Percentiles rank a stretch among this genome's conserved stretches.
Conservation (phyloP, 2,888 invertebrate genomes). For the Phortica okadai region DNA sequence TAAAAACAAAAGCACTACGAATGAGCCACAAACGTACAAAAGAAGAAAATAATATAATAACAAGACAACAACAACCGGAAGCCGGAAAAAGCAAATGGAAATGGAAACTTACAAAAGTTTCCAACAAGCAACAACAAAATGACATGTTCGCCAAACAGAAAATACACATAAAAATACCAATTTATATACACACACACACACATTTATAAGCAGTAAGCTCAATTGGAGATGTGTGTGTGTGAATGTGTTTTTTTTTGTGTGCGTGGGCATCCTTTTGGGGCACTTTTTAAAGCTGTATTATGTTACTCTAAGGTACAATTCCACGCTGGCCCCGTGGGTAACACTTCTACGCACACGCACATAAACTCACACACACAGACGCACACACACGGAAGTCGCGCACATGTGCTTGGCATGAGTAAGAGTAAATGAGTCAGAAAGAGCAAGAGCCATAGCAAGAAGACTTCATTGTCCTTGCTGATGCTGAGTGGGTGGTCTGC, state of each 20-base stretch:
- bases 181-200: background rate
- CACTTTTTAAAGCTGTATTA: conserved; percentile 70
- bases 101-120: conserved; percentile 18
- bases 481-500: conserved; percentile 32
- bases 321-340: conserved; percentile 67
- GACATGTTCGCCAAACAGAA: background rate
- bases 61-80: conserved; percentile 23
- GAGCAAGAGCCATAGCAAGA: conserved; percentile 27
- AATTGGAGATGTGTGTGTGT: conserved; percentile 4
- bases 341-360: conserved; percentile 17
- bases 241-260: background rate
- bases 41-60: background rate
- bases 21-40: too few relatives aligned
- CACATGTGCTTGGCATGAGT: conserved; percentile 1
- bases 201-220: background rate
- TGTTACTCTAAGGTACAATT: conserved; percentile 77
- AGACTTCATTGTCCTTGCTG: conserved; percentile 31
- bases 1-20: too few relatives aligned
- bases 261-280: conserved; percentile 64
- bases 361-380: background rate
- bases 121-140: background rate
- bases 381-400: conserved; percentile 15
- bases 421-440: conserved; percentile 37
- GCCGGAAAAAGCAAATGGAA: conserved; percentile 7
- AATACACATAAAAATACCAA: background rate